Evolutionary conservation across 1,140 invertebrate species (phyloP), one percentile per base, ranked within the genome.

Genomic region (Bombus sylvicola): DNA sequence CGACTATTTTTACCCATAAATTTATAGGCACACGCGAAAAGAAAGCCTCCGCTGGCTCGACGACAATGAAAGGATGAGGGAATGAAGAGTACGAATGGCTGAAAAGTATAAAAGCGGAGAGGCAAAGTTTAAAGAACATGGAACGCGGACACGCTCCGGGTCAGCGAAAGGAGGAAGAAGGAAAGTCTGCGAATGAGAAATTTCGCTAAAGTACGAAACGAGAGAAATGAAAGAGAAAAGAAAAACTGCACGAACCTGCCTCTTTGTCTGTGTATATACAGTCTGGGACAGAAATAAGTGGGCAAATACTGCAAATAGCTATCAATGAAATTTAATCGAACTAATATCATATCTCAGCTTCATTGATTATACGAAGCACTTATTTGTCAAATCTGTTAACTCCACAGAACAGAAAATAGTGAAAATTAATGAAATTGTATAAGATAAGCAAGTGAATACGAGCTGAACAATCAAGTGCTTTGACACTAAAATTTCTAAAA

Each of bases 161-260:
- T 69, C 73, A 66, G 31, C 69, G 62, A 79, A 86, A 75, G 72
- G 66, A 69, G 57, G 62, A 57, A 66, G n/a, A 74, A 84, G 69
- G 47, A 81, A 85, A 59, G 22, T 62, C 62, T 37, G 59, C 64
- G 68, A 62, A 85, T 85, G 71, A 74, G 43, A 85, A 75, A 80
- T 82, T 80, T 85, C 62, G 31, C 47, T 66, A 64, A 39, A 75
- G 59, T 78, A 87, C 43, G 73, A 53, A 81, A 84, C 18, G 74
- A 53, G 3, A 18, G 64, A 66, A 66, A 8, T 8, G 13, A 66
- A 39, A 75, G 25, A 82, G 43, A 15, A 66, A 15, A 18, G 64
- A 66, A 31, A 18, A 68, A 18, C 6, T 25, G 28, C 9, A 25
- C 3, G 34, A 53, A 41, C 39, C 28, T 53, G 71, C 10, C 10